phyloP scores from a whole-genome alignment of 2,797 vertebrate genomes.

The Poecile montanus region DNA sequence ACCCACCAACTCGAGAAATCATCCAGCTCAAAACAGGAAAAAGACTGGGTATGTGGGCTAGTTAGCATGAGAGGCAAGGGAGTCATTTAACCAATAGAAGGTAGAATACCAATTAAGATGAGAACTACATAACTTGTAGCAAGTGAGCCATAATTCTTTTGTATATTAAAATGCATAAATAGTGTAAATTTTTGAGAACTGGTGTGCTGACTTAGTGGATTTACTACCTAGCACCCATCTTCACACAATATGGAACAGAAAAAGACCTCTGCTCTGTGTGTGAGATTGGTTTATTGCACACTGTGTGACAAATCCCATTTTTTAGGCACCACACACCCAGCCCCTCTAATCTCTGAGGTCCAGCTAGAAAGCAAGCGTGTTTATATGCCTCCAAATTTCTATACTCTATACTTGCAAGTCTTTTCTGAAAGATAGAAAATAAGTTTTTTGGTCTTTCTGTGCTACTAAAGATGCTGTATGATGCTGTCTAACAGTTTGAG shows the following conservation, averaged over 20 bases:
- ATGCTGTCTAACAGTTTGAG: not conserved
- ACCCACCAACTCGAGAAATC: not conserved
- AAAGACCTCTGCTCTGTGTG: not conserved
- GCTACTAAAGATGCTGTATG: not conserved
- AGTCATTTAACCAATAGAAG: not conserved
- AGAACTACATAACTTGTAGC: not conserved
- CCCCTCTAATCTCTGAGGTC: not conserved
- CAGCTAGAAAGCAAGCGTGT: not conserved
- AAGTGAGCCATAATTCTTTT: not conserved
- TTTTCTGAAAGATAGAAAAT: not conserved
- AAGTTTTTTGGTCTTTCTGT: not conserved
- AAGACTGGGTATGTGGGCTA: not conserved
- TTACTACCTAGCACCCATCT: not conserved
- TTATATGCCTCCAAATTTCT: not conserved
- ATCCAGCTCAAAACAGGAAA: not conserved
- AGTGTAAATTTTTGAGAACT: not conserved
- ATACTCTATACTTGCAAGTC: not conserved
- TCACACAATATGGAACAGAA: not conserved
- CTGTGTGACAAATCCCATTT: accelerated
- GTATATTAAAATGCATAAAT: not conserved
- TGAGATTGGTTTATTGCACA: not conserved
- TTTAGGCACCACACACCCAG: not conserved
- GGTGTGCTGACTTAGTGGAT: not conserved
- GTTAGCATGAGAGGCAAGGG: not conserved
- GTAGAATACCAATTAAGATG: not conserved